These are phyloP conservation scores for Hydrotaea diabolus DNA, from an alignment of 2,888 invertebrate genomes.

Conservation along the genomic window DNA sequence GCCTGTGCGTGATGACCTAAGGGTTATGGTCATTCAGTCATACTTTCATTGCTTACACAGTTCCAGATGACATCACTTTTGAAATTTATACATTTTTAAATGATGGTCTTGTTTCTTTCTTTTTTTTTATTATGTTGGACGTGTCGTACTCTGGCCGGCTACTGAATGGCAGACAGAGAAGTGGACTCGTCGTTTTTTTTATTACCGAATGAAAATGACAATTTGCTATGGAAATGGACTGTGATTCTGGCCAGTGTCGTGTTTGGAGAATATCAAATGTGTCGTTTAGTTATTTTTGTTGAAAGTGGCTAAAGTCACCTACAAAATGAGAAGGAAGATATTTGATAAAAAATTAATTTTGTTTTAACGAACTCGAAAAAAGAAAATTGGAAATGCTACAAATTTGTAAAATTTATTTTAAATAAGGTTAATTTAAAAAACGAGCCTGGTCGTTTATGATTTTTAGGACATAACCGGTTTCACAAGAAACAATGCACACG, in stretches of 20 bases:
- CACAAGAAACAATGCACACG: too few relatives aligned
- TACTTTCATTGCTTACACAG: background rate
- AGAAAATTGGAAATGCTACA: too few relatives aligned
- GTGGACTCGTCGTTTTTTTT: background rate
- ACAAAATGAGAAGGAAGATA: too few relatives aligned
- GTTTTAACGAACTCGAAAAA: too few relatives aligned
- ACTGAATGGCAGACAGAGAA: background rate
- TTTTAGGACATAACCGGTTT: too few relatives aligned
- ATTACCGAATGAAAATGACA: background rate
- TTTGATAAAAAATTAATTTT: too few relatives aligned
- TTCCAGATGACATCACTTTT: conserved; percentile 60
- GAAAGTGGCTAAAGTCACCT: too few relatives aligned
- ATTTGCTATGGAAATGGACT: background rate
- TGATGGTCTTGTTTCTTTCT: background rate
- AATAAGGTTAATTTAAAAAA: too few relatives aligned
- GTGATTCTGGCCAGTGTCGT: background rate
- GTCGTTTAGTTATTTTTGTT: too few relatives aligned
- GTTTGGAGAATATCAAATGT: background rate
- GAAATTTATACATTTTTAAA: conserved; percentile 42
- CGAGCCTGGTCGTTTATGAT: too few relatives aligned
- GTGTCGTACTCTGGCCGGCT: background rate
- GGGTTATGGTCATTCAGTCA: conserved; percentile 59
- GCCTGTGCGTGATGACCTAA: conserved; percentile 49
- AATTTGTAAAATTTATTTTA: too few relatives aligned
- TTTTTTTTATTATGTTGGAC: background rate